Percentiles rank a stretch among this genome's conserved stretches.
phyloP scores from a whole-genome alignment of 2,113 vertebrate species.

The Dolichallabes microphthalmus region DNA sequence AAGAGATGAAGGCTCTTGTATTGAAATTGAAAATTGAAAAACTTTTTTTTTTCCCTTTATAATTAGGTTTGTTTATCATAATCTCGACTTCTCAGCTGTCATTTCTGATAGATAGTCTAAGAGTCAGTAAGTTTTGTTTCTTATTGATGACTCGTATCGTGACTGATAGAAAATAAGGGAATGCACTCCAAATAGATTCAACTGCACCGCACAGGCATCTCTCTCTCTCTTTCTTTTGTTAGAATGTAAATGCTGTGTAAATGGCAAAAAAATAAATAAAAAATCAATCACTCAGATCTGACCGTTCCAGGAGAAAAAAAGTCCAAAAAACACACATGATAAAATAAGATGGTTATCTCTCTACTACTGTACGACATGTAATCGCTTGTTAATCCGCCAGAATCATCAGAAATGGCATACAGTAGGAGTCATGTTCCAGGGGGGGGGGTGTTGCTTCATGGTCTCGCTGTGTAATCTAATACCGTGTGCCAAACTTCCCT shows the following conservation, averaged over 20 bases:
- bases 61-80: neutral
- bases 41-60: neutral
- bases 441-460: neutral
- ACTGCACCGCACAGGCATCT: too few relatives aligned
- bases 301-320: neutral
- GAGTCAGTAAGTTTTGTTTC: neutral
- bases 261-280: neutral
- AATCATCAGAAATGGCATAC: neutral
- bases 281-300: neutral
- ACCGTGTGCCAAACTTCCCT: neutral
- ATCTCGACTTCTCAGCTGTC: neutral
- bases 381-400: neutral
- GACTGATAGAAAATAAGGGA: neutral
- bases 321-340: neutral
- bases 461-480: conserved; percentile 3
- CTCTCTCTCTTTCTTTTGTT: neutral
- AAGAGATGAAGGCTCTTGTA: neutral
- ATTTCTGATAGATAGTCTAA: neutral
- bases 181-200: neutral
- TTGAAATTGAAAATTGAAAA: neutral
- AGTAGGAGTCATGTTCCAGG: neutral
- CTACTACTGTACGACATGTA: neutral
- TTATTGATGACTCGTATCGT: neutral
- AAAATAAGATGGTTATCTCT: neutral
- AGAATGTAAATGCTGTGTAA: neutral